A percentile compares a stretch with the other conserved stretches of the same genome.
These are phyloP conservation scores for Lynx canadensis DNA, from an alignment of 2,113 vertebrate species.

Conservation along the genomic window DNA sequence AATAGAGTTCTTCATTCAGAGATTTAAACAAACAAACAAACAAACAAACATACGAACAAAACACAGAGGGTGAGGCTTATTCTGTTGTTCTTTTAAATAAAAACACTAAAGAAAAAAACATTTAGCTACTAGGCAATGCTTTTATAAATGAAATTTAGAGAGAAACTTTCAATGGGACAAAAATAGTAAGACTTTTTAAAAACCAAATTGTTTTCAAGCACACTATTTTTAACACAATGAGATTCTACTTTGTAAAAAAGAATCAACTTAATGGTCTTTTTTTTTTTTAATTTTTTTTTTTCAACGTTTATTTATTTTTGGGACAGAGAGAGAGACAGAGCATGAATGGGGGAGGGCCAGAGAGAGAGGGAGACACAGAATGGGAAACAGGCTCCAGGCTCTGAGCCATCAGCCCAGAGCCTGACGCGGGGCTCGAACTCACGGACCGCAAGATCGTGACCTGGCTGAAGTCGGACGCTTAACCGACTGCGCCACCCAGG, in stretches of 20 bases:
- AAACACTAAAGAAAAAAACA: neutral
- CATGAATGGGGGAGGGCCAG: too few species aligned
- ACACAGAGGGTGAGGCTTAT: neutral
- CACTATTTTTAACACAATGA: conserved; percentile 73
- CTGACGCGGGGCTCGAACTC: too few species aligned
- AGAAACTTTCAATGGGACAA: conserved; percentile 68
- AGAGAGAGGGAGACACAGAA: too few species aligned
- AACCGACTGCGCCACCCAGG: too few species aligned
- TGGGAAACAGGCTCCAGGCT: too few species aligned
- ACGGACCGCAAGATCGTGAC: too few species aligned
- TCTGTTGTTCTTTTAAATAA: neutral
- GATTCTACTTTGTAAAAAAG: conserved; percentile 48
- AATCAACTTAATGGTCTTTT: conserved; percentile 43
- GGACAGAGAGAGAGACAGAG: too few species aligned
- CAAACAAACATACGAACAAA: neutral
- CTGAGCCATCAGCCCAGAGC: too few species aligned
- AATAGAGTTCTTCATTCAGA: neutral
- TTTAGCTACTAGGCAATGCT: conserved; percentile 30
- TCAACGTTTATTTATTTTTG: too few species aligned
- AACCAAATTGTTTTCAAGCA: conserved; percentile 56
- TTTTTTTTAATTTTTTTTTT: too few species aligned
- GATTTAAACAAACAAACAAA: neutral
- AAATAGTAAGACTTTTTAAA: conserved; percentile 69
- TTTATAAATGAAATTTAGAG: conserved; percentile 71
- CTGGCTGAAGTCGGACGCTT: too few species aligned